Percentiles rank a stretch among this genome's conserved stretches.
These are phyloP conservation scores for Urocolius indicus DNA, from an alignment of 2,113 vertebrate genomes.

Conservation along the genomic window DNA sequence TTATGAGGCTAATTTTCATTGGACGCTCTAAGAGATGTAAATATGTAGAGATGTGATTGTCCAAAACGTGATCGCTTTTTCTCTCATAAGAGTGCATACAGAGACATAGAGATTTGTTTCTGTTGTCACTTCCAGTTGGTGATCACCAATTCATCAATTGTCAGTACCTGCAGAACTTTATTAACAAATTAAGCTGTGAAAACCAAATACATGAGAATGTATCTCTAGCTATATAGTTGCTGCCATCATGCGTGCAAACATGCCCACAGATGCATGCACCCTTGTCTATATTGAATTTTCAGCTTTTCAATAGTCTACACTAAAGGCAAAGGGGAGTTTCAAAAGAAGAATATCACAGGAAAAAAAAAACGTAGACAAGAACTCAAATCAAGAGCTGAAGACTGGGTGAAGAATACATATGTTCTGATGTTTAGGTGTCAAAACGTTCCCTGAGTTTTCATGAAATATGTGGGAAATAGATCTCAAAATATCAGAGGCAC, in stretches of 20 bases:
- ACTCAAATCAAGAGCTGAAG: neutral
- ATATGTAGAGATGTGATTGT: neutral
- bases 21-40: neutral
- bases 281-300: neutral
- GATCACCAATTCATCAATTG: neutral
- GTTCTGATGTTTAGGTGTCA: neutral
- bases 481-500: neutral
- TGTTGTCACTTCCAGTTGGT: neutral
- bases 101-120: neutral
- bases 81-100: neutral
- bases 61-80: neutral
- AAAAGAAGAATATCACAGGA: neutral
- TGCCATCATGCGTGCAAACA: neutral
- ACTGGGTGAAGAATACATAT: neutral
- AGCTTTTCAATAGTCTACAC: neutral
- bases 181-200: neutral
- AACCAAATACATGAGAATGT: neutral
- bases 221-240: neutral
- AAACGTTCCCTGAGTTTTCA: neutral
- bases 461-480: neutral
- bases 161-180: neutral
- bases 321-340: neutral
- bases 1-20: neutral
- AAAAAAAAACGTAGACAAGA: neutral
- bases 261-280: neutral